phyloP scores from a whole-genome alignment of 2,113 vertebrate genomes.

The Egretta garzetta region DNA sequence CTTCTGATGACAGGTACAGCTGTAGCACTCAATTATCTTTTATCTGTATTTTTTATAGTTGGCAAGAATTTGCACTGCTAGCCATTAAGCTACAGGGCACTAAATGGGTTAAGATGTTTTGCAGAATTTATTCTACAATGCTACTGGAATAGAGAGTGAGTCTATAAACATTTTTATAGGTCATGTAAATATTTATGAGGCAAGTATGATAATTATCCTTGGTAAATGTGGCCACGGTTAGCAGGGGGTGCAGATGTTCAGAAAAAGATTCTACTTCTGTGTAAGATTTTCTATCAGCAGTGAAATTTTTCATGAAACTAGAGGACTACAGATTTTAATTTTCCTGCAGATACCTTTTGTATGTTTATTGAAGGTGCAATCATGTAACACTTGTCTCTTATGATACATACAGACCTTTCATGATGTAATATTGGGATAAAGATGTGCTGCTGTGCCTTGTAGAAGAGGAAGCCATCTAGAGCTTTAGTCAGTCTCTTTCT shows the following conservation, averaged over 20 bases:
- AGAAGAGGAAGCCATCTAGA: background rate
- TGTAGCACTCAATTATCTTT: background rate
- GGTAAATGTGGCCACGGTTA: background rate
- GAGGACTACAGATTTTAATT: background rate
- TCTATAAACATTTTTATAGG: background rate
- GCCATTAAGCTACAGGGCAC: background rate
- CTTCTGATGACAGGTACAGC: background rate
- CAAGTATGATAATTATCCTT: background rate
- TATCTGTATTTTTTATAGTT: background rate
- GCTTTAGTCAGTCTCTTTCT: background rate
- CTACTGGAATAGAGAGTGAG: background rate
- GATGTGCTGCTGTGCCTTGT: fast-evolving
- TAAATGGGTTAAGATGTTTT: background rate
- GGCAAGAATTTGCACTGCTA: background rate
- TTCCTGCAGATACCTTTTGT: background rate
- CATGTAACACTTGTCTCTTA: background rate
- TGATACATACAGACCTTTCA: background rate
- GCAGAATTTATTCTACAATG: background rate
- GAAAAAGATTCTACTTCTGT: background rate
- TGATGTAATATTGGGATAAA: background rate
- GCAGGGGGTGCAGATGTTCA: background rate
- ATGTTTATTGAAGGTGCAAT: background rate
- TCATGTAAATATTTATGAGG: constrained; percentile 24
- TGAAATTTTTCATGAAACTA: background rate
- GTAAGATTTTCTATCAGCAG: background rate